Evolutionary conservation across 1,140 invertebrate species (phyloP).

Genomic region (Mactra quadrangularis): DNA sequence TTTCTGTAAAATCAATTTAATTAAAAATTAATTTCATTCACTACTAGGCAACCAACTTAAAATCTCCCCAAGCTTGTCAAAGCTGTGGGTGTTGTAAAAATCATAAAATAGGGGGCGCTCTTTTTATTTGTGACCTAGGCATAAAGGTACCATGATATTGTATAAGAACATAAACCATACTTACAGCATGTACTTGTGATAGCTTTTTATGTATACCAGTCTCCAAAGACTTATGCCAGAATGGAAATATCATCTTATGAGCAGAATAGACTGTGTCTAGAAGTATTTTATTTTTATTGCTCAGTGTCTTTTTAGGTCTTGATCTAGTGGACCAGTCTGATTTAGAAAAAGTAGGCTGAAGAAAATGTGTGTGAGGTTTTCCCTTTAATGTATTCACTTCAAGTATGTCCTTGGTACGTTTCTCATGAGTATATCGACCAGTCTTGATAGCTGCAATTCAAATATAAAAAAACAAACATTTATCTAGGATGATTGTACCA

Average conservation of each 20-base stretch:
- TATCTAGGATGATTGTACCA: too few relatives aligned
- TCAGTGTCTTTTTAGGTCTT: slow-evolving; percentile 18
- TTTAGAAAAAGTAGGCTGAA: slow-evolving; percentile 11
- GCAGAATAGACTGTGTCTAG: slow-evolving; percentile 15
- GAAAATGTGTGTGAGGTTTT: slow-evolving; percentile 3
- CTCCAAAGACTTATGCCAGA: slow-evolving; percentile 37
- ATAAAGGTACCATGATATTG: too few relatives aligned
- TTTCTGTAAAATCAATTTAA: too few relatives aligned
- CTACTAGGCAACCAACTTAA: too few relatives aligned
- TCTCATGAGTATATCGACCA: slow-evolving; percentile 81
- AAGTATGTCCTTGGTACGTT: slow-evolving; percentile 78
- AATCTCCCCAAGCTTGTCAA: too few relatives aligned
- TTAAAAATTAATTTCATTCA: too few relatives aligned
- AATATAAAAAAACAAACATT: too few relatives aligned
- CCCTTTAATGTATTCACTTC: slow-evolving; percentile 76
- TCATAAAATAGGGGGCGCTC: too few relatives aligned
- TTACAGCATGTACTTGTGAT: neutral
- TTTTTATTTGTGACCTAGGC: too few relatives aligned
- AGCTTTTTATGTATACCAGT: neutral
- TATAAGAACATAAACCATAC: too few relatives aligned
- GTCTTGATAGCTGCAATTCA: slow-evolving; percentile 79
- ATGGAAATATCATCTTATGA: slow-evolving; percentile 28
- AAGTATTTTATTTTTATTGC: neutral
- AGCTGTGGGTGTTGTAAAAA: too few relatives aligned
- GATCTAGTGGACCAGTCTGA: neutral